These are phyloP conservation scores for Laticauda colubrina DNA, from an alignment of 2,113 vertebrate species.

Conservation along the genomic window DNA sequence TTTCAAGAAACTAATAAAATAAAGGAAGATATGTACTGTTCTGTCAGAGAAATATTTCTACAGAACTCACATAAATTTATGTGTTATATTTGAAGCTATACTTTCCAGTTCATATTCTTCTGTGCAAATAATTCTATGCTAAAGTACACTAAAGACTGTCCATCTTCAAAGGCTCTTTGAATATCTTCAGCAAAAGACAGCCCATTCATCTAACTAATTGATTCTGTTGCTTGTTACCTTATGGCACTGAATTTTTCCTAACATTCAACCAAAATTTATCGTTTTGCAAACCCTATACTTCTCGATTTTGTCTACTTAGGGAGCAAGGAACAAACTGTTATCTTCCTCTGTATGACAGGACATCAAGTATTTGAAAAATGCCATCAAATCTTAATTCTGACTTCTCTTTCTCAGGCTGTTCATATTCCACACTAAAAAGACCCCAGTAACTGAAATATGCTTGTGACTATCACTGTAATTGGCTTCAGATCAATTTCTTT, in stretches of 20 bases:
- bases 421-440: background rate
- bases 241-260: background rate
- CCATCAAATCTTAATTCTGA: background rate
- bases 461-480: background rate
- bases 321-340: background rate
- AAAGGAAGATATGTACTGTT: background rate
- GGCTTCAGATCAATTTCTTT: background rate
- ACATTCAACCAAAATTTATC: background rate
- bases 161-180: background rate
- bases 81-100: background rate
- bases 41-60: background rate
- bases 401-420: background rate
- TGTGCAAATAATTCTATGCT: background rate
- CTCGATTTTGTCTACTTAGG: background rate
- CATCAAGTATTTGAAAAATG: background rate
- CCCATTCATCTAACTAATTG: background rate
- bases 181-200: background rate
- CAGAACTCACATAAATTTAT: background rate
- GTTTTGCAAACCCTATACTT: background rate
- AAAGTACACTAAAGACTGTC: background rate
- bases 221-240: background rate
- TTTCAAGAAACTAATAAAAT: background rate
- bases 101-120: background rate
- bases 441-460: background rate
- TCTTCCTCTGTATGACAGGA: background rate